Percentiles rank a stretch among this genome's conserved stretches.
Evolutionary conservation across 2,113 vertebrate species (phyloP).

Genomic region (Sebastes fasciatus): DNA sequence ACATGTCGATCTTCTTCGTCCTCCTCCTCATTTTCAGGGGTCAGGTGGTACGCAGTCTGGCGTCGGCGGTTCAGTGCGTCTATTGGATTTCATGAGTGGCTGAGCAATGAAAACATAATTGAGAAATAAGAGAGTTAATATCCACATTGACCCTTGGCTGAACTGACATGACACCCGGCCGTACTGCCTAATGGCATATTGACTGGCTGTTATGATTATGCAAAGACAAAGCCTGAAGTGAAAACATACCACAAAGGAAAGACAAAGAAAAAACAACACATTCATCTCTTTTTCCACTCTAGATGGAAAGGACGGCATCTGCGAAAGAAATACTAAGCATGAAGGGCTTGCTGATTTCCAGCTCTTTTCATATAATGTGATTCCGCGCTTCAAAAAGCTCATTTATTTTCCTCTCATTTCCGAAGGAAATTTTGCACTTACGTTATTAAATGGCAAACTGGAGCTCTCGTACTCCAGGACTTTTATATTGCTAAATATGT

Average conservation of each 20-base stretch:
- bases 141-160: conserved; percentile 54
- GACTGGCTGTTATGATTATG: conserved; percentile 47
- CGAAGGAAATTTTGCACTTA: background rate
- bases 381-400: background rate
- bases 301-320: background rate
- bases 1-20: conserved; percentile 3
- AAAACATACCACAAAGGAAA: background rate
- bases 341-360: conserved; percentile 17
- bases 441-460: conserved; percentile 22
- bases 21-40: conserved; percentile 34
- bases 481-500: background rate
- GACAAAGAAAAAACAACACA: conserved; percentile 1
- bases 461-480: background rate
- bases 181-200: conserved; percentile 54
- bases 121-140: conserved; percentile 62
- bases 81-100: conserved; percentile 59
- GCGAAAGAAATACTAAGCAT: conserved; percentile 6
- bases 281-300: background rate
- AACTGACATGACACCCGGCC: conserved; percentile 38
- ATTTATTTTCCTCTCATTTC: conserved; percentile 27
- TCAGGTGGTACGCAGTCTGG: conserved; percentile 39
- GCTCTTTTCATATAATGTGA: conserved; percentile 4
- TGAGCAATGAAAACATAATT: conserved; percentile 65
- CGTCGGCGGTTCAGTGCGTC: background rate
- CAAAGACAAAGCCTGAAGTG: conserved; percentile 18